phyloP scores from a whole-genome alignment of 2,797 vertebrate genomes.

The Hephaestus fuliginosus region DNA sequence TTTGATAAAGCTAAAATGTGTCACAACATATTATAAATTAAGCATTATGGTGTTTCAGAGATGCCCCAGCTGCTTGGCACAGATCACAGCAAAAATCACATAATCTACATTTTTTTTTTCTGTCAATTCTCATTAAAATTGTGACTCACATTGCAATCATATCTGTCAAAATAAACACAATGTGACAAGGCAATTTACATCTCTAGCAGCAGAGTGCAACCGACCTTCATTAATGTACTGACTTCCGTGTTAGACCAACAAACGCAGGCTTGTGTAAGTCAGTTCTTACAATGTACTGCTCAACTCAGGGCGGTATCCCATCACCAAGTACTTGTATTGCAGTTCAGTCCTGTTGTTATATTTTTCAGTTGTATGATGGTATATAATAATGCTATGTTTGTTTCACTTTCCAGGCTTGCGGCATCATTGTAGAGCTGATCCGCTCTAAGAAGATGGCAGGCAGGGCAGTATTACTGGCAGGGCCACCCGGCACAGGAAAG shows the following conservation, averaged over 20 bases:
- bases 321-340: neutral
- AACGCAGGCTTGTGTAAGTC: neutral
- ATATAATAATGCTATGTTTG: neutral
- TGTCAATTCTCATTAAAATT: too few species aligned
- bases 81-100: too few species aligned
- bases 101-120: too few species aligned
- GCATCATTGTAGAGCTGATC: conserved; percentile 97
- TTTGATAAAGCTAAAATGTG: too few species aligned
- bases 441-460: conserved; percentile 99
- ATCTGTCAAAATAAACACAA: too few species aligned
- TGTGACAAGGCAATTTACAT: neutral
- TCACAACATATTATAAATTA: too few species aligned
- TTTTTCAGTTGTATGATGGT: neutral
- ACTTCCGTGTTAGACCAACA: neutral
- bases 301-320: neutral
- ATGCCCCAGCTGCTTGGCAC: too few species aligned
- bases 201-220: neutral
- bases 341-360: neutral
- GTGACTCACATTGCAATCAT: too few species aligned
- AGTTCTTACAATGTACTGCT: neutral
- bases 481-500: conserved; percentile 99
- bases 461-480: conserved; percentile 94
- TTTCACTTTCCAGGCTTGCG: conserved; percentile 89
- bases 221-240: neutral
- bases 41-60: too few species aligned